Conservation (phyloP, 1,140 invertebrate genomes). For the Neuroterus valhalla region DNA sequence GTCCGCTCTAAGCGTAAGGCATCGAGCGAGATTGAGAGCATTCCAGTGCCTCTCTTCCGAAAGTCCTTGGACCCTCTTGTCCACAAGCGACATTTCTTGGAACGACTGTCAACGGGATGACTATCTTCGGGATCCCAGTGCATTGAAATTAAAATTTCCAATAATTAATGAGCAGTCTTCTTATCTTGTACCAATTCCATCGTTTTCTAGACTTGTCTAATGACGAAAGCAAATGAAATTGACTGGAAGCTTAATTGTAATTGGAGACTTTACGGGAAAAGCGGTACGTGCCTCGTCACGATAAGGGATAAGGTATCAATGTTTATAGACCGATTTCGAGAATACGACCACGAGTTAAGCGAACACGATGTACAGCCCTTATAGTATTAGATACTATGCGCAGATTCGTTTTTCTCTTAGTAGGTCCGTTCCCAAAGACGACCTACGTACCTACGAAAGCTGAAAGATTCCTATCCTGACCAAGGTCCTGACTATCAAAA, state of each 20-base stretch:
- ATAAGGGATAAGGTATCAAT: conserved; percentile 62
- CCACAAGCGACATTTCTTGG: too few species aligned
- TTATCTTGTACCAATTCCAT: neutral
- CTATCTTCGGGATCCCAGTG: too few species aligned
- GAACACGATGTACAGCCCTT: neutral
- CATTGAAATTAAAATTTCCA: too few species aligned
- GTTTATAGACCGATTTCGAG: conserved; percentile 57
- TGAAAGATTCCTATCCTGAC: too few species aligned
- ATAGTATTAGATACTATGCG: neutral
- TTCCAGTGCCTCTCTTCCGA: too few species aligned
- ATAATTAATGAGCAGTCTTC: neutral
- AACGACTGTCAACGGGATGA: too few species aligned
- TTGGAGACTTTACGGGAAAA: conserved; percentile 58
- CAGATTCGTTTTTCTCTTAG: conserved; percentile 17
- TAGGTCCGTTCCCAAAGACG: neutral
- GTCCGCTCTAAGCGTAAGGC: too few species aligned
- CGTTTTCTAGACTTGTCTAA: conserved; percentile 50
- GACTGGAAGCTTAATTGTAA: conserved; percentile 63
- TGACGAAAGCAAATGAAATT: conserved; percentile 64
- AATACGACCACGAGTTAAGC: conserved; percentile 36
- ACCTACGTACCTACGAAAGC: too few species aligned
- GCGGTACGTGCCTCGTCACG: conserved; percentile 53
- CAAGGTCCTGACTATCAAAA: too few species aligned
- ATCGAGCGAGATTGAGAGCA: too few species aligned
- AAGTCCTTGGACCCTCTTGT: too few species aligned